A percentile compares a stretch with the other conserved stretches of the same genome.
phyloP scores from a whole-genome alignment of 2,797 vertebrate genomes.

The Hapalemur alaotrensis region DNA sequence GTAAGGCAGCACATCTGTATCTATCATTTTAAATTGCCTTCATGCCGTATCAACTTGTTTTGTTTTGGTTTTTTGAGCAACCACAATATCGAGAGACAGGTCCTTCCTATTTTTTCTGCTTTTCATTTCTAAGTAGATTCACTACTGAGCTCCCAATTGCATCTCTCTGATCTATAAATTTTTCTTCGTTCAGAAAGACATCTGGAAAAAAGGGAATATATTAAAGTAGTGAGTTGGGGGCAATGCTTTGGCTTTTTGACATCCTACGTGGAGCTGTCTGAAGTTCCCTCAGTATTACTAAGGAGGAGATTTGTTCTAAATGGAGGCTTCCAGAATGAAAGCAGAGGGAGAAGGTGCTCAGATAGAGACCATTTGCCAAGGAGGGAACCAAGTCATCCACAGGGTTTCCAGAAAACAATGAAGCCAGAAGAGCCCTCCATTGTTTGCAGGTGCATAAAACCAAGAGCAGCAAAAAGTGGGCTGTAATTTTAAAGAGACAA shows the following conservation, averaged over 20 bases:
- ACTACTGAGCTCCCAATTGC: not conserved
- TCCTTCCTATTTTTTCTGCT: not conserved
- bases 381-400: not conserved
- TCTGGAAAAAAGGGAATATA: not conserved
- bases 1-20: slow-evolving; percentile 25
- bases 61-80: slow-evolving; percentile 48
- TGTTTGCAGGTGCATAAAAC: not conserved
- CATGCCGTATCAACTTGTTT: slow-evolving; percentile 9
- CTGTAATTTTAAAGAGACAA: not conserved
- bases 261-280: not conserved
- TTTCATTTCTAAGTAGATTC: slow-evolving; percentile 54
- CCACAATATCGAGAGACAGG: not conserved
- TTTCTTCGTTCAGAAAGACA: slow-evolving; percentile 35
- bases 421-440: not conserved
- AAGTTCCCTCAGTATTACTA: not conserved
- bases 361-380: not conserved
- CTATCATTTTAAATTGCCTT: slow-evolving; percentile 66
- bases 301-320: not conserved
- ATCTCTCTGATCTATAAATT: not conserved
- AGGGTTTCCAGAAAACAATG: not conserved
- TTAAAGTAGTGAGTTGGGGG: not conserved
- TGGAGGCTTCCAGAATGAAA: not conserved
- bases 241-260: not conserved
- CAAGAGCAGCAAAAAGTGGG: not conserved
- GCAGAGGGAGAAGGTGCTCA: no score